These are phyloP conservation scores for Martes flavigula DNA, from an alignment of 2,797 vertebrate species.

Conservation along the genomic window DNA sequence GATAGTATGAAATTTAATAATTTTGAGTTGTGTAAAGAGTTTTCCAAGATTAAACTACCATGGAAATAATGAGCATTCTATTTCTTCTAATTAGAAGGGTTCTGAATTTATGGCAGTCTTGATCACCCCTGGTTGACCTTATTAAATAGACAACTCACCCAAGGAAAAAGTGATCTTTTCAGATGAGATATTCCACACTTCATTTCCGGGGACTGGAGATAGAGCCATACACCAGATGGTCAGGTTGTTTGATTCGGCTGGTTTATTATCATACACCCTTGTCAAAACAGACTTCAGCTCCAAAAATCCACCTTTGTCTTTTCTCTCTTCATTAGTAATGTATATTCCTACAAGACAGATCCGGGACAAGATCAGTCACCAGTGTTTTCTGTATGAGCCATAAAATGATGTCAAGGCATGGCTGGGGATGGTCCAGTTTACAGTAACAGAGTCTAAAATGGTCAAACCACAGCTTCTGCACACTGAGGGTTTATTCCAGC, in stretches of 20 bases:
- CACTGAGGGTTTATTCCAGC: not conserved
- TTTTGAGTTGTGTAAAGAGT: not conserved
- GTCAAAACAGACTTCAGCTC: conserved; percentile 72
- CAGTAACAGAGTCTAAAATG: not conserved
- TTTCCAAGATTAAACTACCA: conserved; percentile 15
- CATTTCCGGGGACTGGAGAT: conserved; percentile 55
- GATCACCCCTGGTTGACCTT: not conserved
- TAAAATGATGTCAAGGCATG: not conserved
- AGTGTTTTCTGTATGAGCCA: not conserved
- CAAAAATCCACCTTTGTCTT: conserved; percentile 73
- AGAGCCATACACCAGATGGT: conserved; percentile 70
- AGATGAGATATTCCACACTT: conserved; percentile 72
- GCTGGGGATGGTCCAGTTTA: not conserved
- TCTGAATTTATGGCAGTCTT: not conserved
- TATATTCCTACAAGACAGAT: conserved; percentile 63
- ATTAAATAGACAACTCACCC: conserved; percentile 57
- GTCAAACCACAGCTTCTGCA: not conserved
- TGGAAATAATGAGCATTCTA: not conserved
- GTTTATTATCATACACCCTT: not conserved
- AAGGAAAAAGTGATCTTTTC: conserved; percentile 78
- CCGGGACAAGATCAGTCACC: not conserved
- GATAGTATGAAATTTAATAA: not conserved
- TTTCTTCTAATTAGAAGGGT: not conserved
- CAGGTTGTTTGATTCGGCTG: not conserved
- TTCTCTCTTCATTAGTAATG: conserved; percentile 66